Base-by-base conservation (phyloP, 2,888 invertebrate species). In the Netelia inedita region DNA sequence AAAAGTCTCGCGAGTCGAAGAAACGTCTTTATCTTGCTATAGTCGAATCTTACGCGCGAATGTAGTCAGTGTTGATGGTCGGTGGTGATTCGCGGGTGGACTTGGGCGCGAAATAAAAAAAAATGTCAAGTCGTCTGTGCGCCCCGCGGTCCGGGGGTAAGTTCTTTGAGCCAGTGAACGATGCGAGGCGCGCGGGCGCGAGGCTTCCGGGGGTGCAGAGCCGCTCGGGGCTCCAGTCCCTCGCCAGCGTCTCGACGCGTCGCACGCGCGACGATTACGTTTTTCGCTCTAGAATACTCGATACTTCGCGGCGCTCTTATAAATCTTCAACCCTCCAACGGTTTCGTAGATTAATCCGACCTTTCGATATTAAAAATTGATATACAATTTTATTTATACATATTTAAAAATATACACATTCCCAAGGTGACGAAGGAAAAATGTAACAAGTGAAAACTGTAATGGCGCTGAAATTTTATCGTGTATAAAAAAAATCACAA, bases 171-270 rank as follows among this genome's bases (percentile, higher is more conserved):
- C 86, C 78, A 88, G 41, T 41, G 65, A 41, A 66, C 83, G 88
- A 89, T 90, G 92, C 92, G 92, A 91, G 65, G 65, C 43, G 86
- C 88, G 91, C 90, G 92, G 92, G 92, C 92, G 92, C 93, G 92
- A 93, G 89, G 89, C 88, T 88, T 91, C 91, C 91, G 89, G 91
- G 91, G 92, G 90, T 90, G 90, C 89, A 90, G 90, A 89, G 87
- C 89, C 88, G 88, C 89, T 89, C 89, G 89, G 90, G 90, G 90
- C 91, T 92, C 76, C 91, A 93, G 92, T 93, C 91, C 91, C 91
- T 91, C 90, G 90, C 90, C 90, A 92, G 91, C 92, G 90, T 89
- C 90, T 91, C 92, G 89, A 88, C 90, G 90, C 86, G 88, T 76
- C 88, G 90, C 89, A 89, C 88, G 90, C 85, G 89, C 86, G 82